phyloP scores from a whole-genome alignment of 1,140 invertebrate genomes.

The Eumeta japonica region DNA sequence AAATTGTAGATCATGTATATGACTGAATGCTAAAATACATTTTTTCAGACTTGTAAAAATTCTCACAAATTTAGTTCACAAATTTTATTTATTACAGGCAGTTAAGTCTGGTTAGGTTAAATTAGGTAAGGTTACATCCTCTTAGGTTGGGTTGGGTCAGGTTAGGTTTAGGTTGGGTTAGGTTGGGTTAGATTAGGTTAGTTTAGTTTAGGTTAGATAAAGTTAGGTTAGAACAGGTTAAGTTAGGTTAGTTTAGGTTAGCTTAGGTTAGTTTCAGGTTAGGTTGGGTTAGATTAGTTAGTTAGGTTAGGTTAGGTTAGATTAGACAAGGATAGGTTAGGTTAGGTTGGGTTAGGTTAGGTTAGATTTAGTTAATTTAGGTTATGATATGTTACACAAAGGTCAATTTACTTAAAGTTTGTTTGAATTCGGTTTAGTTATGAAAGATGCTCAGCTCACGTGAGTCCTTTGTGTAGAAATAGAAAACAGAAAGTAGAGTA shows the following conservation, averaged over 20 bases:
- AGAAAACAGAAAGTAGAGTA: too few species aligned
- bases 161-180: constrained; percentile 5
- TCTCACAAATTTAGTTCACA: too few species aligned
- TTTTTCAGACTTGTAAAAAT: too few species aligned
- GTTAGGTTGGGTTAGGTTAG: constrained; percentile 1
- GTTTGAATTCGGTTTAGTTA: too few species aligned
- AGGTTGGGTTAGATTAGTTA: constrained; percentile 14
- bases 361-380: too few species aligned
- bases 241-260: constrained; percentile 14
- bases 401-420: too few species aligned
- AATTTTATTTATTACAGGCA: too few species aligned
- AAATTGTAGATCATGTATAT: too few species aligned
- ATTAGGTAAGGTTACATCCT: constrained; percentile 7
- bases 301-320: constrained; percentile 13
- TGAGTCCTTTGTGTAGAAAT: too few species aligned
- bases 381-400: too few species aligned
- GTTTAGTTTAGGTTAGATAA: constrained; percentile 14
- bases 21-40: too few species aligned
- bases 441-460: too few species aligned
- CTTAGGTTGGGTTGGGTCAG: constrained; percentile 8
- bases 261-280: constrained; percentile 9
- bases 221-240: constrained; percentile 7
- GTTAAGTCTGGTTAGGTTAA: constrained; percentile 6
- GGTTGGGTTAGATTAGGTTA: constrained; percentile 8
- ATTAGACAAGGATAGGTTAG: background rate